A percentile compares a stretch with the other conserved stretches of the same genome.
phyloP scores from a whole-genome alignment of 1,140 invertebrate species.

The Drosophila ananassae region DNA sequence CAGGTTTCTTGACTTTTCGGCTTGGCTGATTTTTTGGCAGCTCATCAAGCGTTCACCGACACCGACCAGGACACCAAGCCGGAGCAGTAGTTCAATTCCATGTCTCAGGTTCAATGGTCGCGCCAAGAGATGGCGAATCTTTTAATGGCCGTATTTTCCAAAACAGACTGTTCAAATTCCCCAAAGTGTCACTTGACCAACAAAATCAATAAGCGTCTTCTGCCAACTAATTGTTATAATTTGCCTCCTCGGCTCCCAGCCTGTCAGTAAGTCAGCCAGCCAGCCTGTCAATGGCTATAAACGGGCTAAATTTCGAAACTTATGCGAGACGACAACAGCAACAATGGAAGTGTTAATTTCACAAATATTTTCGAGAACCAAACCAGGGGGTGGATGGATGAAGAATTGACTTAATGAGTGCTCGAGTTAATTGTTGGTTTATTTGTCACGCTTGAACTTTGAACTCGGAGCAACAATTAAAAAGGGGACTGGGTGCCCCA shows the following conservation, averaged over 20 bases:
- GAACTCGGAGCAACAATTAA: conserved; percentile 68
- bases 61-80: background rate
- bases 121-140: background rate
- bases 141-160: conserved; percentile 2
- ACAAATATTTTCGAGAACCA: conserved; percentile 51
- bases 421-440: conserved; percentile 75
- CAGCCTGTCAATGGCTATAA: conserved; percentile 21
- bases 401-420: conserved; percentile 62
- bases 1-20: conserved; percentile 56
- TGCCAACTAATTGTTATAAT: conserved; percentile 74
- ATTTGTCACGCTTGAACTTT: conserved; percentile 77
- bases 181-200: conserved; percentile 62
- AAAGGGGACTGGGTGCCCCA: conserved; percentile 3
- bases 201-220: conserved; percentile 68
- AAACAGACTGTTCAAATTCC: conserved; percentile 51
- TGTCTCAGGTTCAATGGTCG: conserved; percentile 42
- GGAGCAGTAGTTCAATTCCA: conserved; percentile 24
- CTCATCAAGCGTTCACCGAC: conserved; percentile 48
- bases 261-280: background rate
- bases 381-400: conserved; percentile 21
- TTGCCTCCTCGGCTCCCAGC: conserved; percentile 30
- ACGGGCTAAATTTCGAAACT: conserved; percentile 32
- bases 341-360: conserved; percentile 73
- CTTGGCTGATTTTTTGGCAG: conserved; percentile 56
- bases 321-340: conserved; percentile 38